Base-by-base conservation (phyloP, 2,888 invertebrate species). In the Himalopsyche tibetana region DNA sequence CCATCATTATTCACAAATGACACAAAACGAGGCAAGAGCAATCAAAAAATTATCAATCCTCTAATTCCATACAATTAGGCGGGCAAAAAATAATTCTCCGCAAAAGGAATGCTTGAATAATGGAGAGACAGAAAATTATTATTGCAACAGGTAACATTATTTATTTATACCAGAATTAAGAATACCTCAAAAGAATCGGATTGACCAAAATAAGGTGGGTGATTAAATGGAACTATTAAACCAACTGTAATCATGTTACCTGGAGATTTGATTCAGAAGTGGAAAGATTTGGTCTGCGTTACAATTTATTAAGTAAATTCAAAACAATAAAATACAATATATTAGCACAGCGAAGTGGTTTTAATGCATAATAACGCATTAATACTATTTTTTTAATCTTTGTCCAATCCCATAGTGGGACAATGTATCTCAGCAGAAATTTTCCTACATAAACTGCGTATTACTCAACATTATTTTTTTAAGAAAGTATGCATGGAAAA, bases 1-100 rank as follows among this genome's bases (percentile, higher is more conserved):
- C 9, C 19, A 69, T 87, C 69, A 83, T 87, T 83, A 80, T 85
- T 40, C 9, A 69, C 79, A 87, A 86, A 86, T 86, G 87, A 87
- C 87, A 87, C 82, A 83, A 40, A 45, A 55, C 38, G 38, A 83
- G 56, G 38, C 45, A 80, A 19, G 19, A 8, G 63, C 19, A 63
- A 63, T 63, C 63, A 63, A 63, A 63, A 63, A 63, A 45, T 80
- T 45, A 45, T 80, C 80, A 40, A 40, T 38, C 80, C 80, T 1
- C 80, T 80, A 80, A 80, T 80, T 45, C 40, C 12, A 80, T 80
- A 80, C 2, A 38, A 80, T 80, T 36, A 38, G 40, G 40, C 36
- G 5, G 80, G n/a, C 38, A 28, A 63, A 28, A 63, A 19, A 63
- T 19, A 4, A 19, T 63, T 11, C 63, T 19, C 63, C 19, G 51